phyloP scores from a whole-genome alignment of 2,888 invertebrate genomes.

The Eupithecia abbreviata region DNA sequence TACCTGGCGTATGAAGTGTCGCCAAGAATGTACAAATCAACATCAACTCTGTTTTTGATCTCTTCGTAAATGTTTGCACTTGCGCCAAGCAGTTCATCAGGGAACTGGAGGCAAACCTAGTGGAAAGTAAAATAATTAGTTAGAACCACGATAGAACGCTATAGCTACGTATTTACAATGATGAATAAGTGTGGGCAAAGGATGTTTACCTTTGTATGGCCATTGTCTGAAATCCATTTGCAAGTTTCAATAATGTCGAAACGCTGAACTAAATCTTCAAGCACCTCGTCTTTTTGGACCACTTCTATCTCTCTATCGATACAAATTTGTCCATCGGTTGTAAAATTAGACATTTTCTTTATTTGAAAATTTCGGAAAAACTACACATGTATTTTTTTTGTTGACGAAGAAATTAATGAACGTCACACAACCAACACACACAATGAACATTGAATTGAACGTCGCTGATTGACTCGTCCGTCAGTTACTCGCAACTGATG shows the following conservation, averaged over 20 bases:
- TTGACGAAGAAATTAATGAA: constrained; percentile 1
- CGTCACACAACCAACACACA: too few relatives aligned
- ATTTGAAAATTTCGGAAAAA: neutral
- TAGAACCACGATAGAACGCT: neutral
- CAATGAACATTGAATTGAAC: too few relatives aligned
- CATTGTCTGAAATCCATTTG: constrained; percentile 88
- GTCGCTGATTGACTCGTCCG: too few relatives aligned
- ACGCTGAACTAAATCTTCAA: constrained; percentile 67
- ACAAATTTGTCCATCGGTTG: constrained; percentile 80
- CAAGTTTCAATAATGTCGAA: constrained; percentile 86
- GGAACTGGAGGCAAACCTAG: constrained; percentile 96
- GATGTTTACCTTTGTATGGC: constrained; percentile 84
- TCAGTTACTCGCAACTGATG: too few relatives aligned
- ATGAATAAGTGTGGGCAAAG: neutral
- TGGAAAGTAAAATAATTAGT: constrained; percentile 20
- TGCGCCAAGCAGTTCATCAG: constrained; percentile 89
- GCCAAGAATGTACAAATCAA: constrained; percentile 90
- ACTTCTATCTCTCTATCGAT: constrained; percentile 77
- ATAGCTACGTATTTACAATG: neutral
- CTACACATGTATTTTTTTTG: constrained; percentile 1
- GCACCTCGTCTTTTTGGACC: constrained; percentile 43
- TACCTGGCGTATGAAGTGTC: constrained; percentile 96
- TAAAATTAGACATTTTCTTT: constrained; percentile 76
- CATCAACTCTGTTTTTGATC: constrained; percentile 71
- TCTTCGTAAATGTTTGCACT: constrained; percentile 87